A percentile compares a stretch with the other conserved stretches of the same genome.
phyloP scores from a whole-genome alignment of 1,140 invertebrate species.

The Meloidogyne hapla region DNA sequence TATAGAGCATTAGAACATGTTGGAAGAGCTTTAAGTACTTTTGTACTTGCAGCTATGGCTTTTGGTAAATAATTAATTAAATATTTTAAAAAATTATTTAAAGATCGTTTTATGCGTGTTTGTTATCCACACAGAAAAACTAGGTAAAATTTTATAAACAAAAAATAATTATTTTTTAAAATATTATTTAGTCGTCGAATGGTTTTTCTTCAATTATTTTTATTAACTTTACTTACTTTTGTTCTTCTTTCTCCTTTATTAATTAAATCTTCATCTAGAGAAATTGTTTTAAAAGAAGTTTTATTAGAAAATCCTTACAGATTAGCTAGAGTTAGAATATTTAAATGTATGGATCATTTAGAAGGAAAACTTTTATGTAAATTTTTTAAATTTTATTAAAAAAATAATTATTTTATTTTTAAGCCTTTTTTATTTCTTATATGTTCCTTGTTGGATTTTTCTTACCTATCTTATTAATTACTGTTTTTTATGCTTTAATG shows the following conservation, averaged over 20 bases:
- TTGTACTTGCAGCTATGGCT: constrained; percentile 46
- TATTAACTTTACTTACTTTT: constrained; percentile 47
- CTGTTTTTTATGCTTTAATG: constrained; percentile 61
- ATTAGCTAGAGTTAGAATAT: constrained; percentile 58
- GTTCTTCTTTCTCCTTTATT: constrained; percentile 52
- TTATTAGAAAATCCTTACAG: constrained; percentile 53
- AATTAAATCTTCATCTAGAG: constrained; percentile 47
- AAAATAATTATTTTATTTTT: background rate
- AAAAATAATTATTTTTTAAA: background rate
- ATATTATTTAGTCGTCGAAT: constrained; percentile 36
- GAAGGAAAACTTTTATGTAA: constrained; percentile 37
- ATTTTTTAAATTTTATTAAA: background rate
- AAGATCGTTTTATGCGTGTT: constrained; percentile 56
- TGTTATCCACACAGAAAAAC: constrained; percentile 58
- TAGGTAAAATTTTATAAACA: constrained; percentile 27
- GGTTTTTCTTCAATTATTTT: constrained; percentile 46
- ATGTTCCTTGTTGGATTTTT: constrained; percentile 57
- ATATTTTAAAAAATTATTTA: background rate
- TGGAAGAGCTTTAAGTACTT: constrained; percentile 53
- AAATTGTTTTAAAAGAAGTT: constrained; percentile 57
- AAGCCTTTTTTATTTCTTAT: constrained; percentile 52
- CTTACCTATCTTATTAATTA: constrained; percentile 55
- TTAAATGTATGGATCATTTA: constrained; percentile 62
- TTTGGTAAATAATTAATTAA: constrained; percentile 21
- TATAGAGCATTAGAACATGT: constrained; percentile 56